A percentile compares a stretch with the other conserved stretches of the same genome.
phyloP scores from a whole-genome alignment of 2,888 invertebrate genomes.

The Thymelicus lineola region DNA sequence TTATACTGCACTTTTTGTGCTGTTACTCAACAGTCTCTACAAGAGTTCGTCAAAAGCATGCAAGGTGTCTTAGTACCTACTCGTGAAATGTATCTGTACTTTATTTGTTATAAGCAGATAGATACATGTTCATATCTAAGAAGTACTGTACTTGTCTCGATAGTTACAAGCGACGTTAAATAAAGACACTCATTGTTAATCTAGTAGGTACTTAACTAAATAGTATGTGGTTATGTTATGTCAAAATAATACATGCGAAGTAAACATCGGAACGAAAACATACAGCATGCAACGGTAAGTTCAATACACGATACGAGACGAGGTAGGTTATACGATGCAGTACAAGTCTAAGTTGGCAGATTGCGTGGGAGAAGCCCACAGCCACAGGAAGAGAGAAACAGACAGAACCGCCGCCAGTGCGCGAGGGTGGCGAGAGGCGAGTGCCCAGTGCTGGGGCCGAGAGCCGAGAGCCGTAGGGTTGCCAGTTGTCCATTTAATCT shows the following conservation, averaged over 20 bases:
- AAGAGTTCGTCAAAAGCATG: conserved; percentile 27
- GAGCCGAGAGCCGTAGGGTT: conserved; percentile 53
- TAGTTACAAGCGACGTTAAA: conserved; percentile 22
- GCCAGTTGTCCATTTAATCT: background rate
- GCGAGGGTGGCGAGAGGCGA: conserved; percentile 61
- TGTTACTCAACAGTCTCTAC: conserved; percentile 27
- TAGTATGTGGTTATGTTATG: conserved; percentile 25
- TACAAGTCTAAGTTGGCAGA: conserved; percentile 69
- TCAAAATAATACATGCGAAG: conserved; percentile 34
- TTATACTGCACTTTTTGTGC: conserved; percentile 18
- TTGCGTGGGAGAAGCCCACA: conserved; percentile 80
- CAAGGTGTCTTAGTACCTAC: conserved; percentile 12
- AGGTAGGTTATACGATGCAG: conserved; percentile 41
- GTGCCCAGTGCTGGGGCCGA: conserved; percentile 58
- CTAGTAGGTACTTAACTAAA: conserved; percentile 29
- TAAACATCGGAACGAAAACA: conserved; percentile 34
- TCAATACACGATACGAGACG: conserved; percentile 45
- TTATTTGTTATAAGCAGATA: conserved; percentile 10
- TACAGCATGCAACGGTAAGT: conserved; percentile 44
- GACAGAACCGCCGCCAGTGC: conserved; percentile 85
- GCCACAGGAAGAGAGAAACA: conserved; percentile 86
- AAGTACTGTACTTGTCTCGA: background rate
- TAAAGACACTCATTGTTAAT: conserved; percentile 17
- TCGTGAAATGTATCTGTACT: conserved; percentile 6
- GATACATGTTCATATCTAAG: background rate